Evolutionary conservation across 2,888 invertebrate genomes (phyloP), one percentile per base, ranked within the genome.

Genomic region (Drosophila austrosaltans): DNA sequence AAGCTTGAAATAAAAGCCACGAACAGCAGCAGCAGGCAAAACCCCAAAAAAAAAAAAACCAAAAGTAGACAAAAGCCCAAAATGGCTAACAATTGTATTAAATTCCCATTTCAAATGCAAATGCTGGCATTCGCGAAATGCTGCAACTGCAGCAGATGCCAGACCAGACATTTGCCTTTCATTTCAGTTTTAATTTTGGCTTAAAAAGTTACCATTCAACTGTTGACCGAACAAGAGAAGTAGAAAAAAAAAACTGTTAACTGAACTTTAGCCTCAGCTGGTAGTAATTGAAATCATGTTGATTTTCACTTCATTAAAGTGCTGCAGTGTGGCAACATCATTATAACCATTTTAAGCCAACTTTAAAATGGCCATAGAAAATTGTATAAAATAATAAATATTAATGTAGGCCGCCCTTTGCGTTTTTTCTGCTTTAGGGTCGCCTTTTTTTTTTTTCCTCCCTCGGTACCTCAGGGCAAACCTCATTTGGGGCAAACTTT

Each of bases 341-440:
- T 69, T 78, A 74, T 79, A 75, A 69, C 69, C 60, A 53, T 79
- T 84, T 76, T 82, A 82, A 69, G 77, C 68, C 72, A 53, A 60
- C 59, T 44, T 16, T 28, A 28, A 59, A 75, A 57, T 68, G 61
- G 69, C 69, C 53, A 67, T 22, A 25, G 54, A 63, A 30, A 53
- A 67, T 48, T 25, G 32, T 57, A 48, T n/a, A 7, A 60, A 69
- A 79, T 82, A 80, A 87, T 85, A 87, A 82, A 84, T 87, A 83
- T 87, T 87, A 83, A 89, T 83, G 81, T 48, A 3, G 8, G 36
- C 7, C 22, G 3, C 48, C 10, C 25, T 48, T 48, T 1, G 1
- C 25, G 6, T 4, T 12, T 4, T 22, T 22, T 12, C 25, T 42
- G 4, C 12, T 25, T 48, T 48, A 20, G 20, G 44, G 30, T 36